phyloP scores from a whole-genome alignment of 2,888 invertebrate genomes.

The Drosophila pseudotakahashii region DNA sequence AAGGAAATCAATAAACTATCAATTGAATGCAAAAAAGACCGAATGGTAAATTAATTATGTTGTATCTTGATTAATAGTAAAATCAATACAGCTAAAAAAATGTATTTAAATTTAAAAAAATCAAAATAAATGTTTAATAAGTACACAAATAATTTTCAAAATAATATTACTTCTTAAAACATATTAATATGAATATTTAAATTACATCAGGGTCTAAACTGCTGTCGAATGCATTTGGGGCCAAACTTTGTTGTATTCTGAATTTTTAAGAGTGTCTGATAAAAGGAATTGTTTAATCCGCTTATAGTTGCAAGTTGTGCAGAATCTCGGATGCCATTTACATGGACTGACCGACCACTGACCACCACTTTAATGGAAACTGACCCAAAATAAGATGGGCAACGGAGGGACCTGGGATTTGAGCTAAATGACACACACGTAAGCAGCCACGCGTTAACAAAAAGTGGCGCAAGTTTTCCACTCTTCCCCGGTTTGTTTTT shows the following conservation, averaged over 20 bases:
- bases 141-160: no score
- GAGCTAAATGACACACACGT: conserved; percentile 48
- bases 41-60: neutral
- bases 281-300: conserved; percentile 14
- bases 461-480: conserved; percentile 62
- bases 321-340: conserved; percentile 26
- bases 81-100: neutral
- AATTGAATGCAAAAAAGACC: neutral
- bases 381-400: conserved; percentile 31
- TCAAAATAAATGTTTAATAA: neutral
- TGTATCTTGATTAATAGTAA: neutral
- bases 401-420: conserved; percentile 32
- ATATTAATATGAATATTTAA: no score
- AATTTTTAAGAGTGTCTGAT: neutral
- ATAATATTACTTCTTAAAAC: no score
- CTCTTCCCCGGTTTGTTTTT: conserved; percentile 45
- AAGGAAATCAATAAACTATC: neutral
- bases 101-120: neutral
- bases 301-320: conserved; percentile 2
- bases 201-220: neutral
- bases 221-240: no score
- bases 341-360: conserved; percentile 19
- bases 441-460: conserved; percentile 57
- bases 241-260: neutral
- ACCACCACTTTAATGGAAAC: conserved; percentile 35